Evolutionary conservation across 2,113 vertebrate genomes (phyloP).

Genomic region (Ranitomeya variabilis): DNA sequence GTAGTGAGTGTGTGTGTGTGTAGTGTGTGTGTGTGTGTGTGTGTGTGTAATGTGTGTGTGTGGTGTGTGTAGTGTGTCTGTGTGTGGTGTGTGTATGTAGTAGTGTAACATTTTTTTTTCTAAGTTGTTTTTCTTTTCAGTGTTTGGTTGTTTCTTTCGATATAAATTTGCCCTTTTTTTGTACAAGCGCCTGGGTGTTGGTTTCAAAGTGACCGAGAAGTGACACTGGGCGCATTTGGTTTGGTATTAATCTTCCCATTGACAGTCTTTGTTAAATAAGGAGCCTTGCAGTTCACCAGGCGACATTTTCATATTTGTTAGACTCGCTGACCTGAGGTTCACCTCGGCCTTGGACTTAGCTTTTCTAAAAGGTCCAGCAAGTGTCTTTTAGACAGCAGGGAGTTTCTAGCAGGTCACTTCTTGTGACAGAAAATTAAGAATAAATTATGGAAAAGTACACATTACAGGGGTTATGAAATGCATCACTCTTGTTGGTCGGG

Average conservation of each 20-base stretch:
- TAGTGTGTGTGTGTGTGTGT: no score
- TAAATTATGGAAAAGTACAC: conserved; percentile 75
- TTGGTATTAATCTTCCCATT: conserved; percentile 99
- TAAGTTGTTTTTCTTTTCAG: background rate
- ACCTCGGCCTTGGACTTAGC: conserved; percentile 99
- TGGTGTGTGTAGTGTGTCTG: no score
- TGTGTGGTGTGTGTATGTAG: no score
- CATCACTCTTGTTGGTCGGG: conserved; percentile 74
- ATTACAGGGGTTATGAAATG: conserved; percentile 76
- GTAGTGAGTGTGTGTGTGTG: no score
- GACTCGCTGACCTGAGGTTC: conserved; percentile 98
- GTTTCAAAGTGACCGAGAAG: conserved; percentile 95
- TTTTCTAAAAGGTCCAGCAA: conserved; percentile 82
- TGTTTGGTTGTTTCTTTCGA: conserved; percentile 37
- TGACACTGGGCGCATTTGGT: conserved; percentile 98
- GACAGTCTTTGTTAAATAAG: conserved; percentile 99
- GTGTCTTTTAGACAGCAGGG: conserved; percentile 78
- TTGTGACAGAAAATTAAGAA: conserved; percentile 74
- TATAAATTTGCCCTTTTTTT: conserved; percentile 77
- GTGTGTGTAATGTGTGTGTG: no score
- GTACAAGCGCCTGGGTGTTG: conserved; percentile 74
- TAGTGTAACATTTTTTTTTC: background rate
- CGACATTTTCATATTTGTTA: conserved; percentile 99
- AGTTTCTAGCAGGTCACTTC: conserved; percentile 82
- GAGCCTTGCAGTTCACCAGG: conserved; percentile 95